Evolutionary conservation across 2,113 vertebrate genomes (phyloP), one percentile per base, ranked within the genome.

Genomic region (Aegotheles bennettii): DNA sequence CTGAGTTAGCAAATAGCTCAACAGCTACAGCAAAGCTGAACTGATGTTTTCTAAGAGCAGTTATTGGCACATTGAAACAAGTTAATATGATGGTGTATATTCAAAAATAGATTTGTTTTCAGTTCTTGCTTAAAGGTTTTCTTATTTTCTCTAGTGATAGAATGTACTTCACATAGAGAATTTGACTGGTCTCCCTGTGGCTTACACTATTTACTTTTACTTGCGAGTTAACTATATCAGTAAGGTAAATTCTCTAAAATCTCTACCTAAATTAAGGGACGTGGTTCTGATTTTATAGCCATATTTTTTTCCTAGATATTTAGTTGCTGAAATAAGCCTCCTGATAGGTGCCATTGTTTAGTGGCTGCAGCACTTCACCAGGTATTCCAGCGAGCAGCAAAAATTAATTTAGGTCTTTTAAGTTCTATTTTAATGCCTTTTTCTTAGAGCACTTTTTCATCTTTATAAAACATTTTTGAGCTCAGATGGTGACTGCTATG

Each of bases 81-180:
- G 57, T 69, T 80, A 63, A 57, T n/a, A 13, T 7, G 76, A 50
- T 57, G 50, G 47, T 42, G 16, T 47, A 71, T 90, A 70, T 61
- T 92, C 28, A 80, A 83, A 89, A 94, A 73, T 83, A 61, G 79
- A 45, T 91, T 95, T 94, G 85, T 91, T 90, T 91, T 88, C 16
- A 75, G 74, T 89, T 87, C 76, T 83, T 89, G 61, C 86, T 89
- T 90, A 91, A 88, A 88, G 73, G 40, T 56, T 84, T 70, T 91
- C 83, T 84, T 93, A 83, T 84, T 79, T 94, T 92, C 24, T 71
- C 81, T 59, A n/a, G 75, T 38, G 82, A 68, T 96, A 96, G 73
- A 82, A 29, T 57, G 92, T 83, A 64, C 56, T 92, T 70, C 82
- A 21, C 68, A 40, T 84, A 80, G 94, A 80, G 83, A 74, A 80